Base-by-base conservation (phyloP, 2,113 vertebrate species). In the Heteronetta atricapilla region DNA sequence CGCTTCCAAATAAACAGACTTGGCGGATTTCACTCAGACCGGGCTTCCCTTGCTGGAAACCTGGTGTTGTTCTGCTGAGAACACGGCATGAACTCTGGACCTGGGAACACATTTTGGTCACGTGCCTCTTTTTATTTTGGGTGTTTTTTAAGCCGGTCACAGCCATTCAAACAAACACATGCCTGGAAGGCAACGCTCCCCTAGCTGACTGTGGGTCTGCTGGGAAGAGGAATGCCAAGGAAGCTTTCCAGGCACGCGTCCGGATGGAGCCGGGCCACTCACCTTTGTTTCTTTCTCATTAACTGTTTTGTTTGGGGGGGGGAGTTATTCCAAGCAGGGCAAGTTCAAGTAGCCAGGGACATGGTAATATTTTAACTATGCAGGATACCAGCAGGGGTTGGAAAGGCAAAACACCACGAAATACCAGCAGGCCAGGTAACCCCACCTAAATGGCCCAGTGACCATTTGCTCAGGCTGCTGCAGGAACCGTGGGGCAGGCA, bases 1-100 rank as follows among this genome's bases (percentile, higher is more conserved):
- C 75, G 34, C 77, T 58, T 58, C 78, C 90, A 92, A 88, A 92
- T 90, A 95, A 96, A 96, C 92, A 94, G 72, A 56, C 62, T 82
- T 68, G 52, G 33, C 0, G 0, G 85, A 31, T 89, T 87, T 66
- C 67, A 48, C 83, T 92, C 82, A 74, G 76, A 12, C 33, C 3
- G 1, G 34, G 76, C 59, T 93, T 92, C 69, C 86, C 91, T 60
- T 82, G 58, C 62, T 88, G 74, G 82, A 95, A 94, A 36, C 33
- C 25, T 36, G 42, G 72, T 0, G 0, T 62, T 25, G 33, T 81
- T 94, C 68, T 81, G 79, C 89, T 86, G 93, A 86, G 89, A 77
- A 68, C 34, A 1, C 15, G 0, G 75, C 1, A 0, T 74, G 83
- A 82, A 46, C 84, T 80, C 88, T 50, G 73, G 34, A 58, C 46